Conservation (phyloP, 2,797 vertebrate species). For the Amniataba percoides region DNA sequence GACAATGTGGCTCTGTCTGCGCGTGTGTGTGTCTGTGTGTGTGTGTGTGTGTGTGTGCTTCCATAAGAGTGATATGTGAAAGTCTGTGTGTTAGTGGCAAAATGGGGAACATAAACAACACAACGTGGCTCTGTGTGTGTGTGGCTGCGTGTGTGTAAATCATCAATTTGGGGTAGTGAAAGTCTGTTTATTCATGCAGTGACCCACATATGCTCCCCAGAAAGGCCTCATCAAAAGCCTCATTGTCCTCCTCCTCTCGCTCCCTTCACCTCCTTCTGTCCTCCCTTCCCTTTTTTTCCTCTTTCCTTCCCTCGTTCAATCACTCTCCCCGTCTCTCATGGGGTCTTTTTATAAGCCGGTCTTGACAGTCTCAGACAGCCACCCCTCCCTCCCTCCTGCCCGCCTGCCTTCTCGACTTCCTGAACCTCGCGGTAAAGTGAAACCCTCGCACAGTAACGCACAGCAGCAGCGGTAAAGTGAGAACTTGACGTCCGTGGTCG, state of each 20-base stretch:
- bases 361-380: slow-evolving; percentile 72
- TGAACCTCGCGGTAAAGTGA: slow-evolving; percentile 69
- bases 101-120: slow-evolving; percentile 65
- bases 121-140: slow-evolving; percentile 37
- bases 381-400: background rate
- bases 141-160: slow-evolving; percentile 56
- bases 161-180: slow-evolving; percentile 66
- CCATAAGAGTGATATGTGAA: slow-evolving; percentile 56
- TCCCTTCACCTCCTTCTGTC: slow-evolving; percentile 55
- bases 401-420: slow-evolving; percentile 51
- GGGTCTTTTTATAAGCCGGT: slow-evolving; percentile 74
- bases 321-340: slow-evolving; percentile 64
- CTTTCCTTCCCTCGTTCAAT: slow-evolving; percentile 55
- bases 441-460: slow-evolving; percentile 54
- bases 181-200: slow-evolving; percentile 79
- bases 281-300: slow-evolving; percentile 28
- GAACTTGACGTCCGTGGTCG: slow-evolving; percentile 48
- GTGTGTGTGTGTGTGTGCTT: slow-evolving; percentile 11
- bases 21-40: slow-evolving; percentile 15
- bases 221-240: slow-evolving; percentile 79
- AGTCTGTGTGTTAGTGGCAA: slow-evolving; percentile 55
- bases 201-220: slow-evolving; percentile 82
- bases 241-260: slow-evolving; percentile 73
- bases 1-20: slow-evolving; percentile 58
- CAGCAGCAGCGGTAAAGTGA: slow-evolving; percentile 53